Conservation (phyloP, 2,797 vertebrate species). For the Chaenodraco wilsoni region DNA sequence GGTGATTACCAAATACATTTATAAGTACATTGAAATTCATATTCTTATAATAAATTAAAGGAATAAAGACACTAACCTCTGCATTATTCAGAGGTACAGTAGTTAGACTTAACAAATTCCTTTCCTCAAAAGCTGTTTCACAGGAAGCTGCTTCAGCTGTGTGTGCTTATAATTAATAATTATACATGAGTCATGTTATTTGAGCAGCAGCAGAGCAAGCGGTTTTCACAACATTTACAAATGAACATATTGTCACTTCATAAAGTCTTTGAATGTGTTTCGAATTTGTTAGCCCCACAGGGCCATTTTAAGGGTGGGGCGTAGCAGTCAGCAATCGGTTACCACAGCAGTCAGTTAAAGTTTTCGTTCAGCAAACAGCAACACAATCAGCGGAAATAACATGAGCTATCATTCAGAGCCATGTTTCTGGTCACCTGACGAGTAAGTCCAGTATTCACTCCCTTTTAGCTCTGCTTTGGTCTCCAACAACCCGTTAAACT, state of each 20-base stretch:
- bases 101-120: constrained; percentile 26
- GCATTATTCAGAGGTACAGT: constrained; percentile 12
- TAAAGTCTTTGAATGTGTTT: background rate
- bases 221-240: background rate
- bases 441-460: background rate
- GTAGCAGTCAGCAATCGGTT: background rate
- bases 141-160: constrained; percentile 45
- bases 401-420: background rate
- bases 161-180: too few relatives aligned
- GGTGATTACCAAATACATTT: constrained; percentile 24
- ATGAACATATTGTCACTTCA: background rate
- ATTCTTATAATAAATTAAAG: constrained; percentile 13
- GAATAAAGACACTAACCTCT: constrained; percentile 19
- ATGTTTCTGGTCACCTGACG: background rate
- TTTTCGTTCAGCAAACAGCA: background rate
- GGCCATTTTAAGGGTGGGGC: too few relatives aligned
- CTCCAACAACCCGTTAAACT: background rate
- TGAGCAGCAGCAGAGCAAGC: background rate
- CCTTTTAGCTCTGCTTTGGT: background rate
- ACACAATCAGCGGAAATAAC: background rate
- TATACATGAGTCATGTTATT: background rate
- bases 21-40: constrained; percentile 16
- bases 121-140: constrained; percentile 55
- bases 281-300: too few relatives aligned
- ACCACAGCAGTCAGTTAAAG: too few relatives aligned